Evolutionary conservation across 2,797 vertebrate species (phyloP).

Genomic region (Synaphobranchus kaupii): DNA sequence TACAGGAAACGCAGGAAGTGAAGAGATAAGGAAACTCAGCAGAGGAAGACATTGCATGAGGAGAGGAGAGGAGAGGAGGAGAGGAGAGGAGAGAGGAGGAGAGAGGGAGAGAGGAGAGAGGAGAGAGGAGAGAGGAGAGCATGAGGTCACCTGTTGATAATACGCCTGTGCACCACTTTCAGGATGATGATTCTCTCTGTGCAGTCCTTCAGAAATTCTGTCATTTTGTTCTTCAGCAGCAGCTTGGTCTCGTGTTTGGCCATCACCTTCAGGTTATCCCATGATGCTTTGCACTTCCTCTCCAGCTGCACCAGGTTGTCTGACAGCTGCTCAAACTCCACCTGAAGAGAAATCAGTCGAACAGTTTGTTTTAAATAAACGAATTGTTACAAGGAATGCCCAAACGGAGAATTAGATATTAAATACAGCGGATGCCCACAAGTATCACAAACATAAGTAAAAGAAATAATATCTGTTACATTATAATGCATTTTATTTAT

Average conservation of each 20-base stretch:
- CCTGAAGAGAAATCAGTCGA: constrained; percentile 58
- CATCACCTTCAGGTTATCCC: constrained; percentile 89
- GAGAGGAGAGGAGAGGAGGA: neutral
- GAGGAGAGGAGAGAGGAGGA: too few relatives aligned
- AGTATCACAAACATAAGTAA: neutral
- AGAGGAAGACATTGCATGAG: neutral
- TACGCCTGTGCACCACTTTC: constrained; percentile 87
- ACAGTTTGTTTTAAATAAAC: neutral
- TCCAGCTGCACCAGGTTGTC: constrained; percentile 90
- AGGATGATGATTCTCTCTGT: constrained; percentile 84
- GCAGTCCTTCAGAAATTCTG: constrained; percentile 88
- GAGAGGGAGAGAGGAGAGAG: too few relatives aligned
- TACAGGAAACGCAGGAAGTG: neutral
- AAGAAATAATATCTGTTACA: neutral
- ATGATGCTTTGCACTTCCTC: constrained; percentile 82
- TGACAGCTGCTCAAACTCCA: constrained; percentile 90
- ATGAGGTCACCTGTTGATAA: constrained; percentile 84
- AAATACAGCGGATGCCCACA: neutral
- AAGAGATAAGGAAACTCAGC: neutral
- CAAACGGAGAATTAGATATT: neutral
- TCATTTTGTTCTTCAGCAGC: constrained; percentile 83
- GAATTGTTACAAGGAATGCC: neutral
- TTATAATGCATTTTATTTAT: neutral
- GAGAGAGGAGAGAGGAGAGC: neutral
- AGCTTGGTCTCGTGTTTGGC: constrained; percentile 85